These are phyloP conservation scores for Tenualosa thibaudeaui DNA, from an alignment of 2,797 vertebrate genomes.

Conservation along the genomic window DNA sequence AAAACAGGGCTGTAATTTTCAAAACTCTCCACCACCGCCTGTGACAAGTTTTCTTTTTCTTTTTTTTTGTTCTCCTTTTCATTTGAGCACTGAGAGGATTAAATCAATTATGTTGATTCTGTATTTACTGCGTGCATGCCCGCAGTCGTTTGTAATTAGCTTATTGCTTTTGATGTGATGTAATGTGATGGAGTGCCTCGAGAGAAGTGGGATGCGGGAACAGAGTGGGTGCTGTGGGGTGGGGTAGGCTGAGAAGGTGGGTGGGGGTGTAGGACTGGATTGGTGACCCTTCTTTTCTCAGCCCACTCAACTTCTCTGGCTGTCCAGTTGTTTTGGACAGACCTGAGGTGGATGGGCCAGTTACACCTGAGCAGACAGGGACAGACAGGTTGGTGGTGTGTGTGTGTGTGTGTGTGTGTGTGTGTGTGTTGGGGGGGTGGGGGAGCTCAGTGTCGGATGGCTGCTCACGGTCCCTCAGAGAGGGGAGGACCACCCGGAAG, in stretches of 20 bases:
- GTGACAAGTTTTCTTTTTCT: slow-evolving; percentile 79
- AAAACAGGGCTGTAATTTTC: slow-evolving; percentile 70
- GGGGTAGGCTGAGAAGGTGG: slow-evolving; percentile 55
- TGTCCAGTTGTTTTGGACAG: slow-evolving; percentile 71
- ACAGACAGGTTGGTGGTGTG: slow-evolving; percentile 56
- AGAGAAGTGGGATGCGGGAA: slow-evolving; percentile 34
- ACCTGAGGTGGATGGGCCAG: slow-evolving; percentile 57
- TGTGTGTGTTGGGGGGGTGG: slow-evolving; percentile 39
- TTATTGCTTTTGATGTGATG: slow-evolving; percentile 83
- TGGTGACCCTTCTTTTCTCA: slow-evolving; percentile 53
- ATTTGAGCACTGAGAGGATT: slow-evolving; percentile 79
- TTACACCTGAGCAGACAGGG: slow-evolving; percentile 72
- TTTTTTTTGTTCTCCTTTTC: slow-evolving; percentile 37
- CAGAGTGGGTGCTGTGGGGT: slow-evolving; percentile 30
- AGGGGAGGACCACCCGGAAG: slow-evolving; percentile 71
- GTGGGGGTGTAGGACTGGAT: slow-evolving; percentile 52
- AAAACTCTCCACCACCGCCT: slow-evolving; percentile 64
- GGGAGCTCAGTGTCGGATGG: slow-evolving; percentile 62
- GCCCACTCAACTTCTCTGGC: slow-evolving; percentile 52
- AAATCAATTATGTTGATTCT: slow-evolving; percentile 82
- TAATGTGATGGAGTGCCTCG: slow-evolving; percentile 77
- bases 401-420: background rate
- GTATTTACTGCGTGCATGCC: slow-evolving; percentile 76
- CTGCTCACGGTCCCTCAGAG: slow-evolving; percentile 44
- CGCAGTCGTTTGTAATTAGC: slow-evolving; percentile 80